phyloP scores from a whole-genome alignment of 2,113 vertebrate genomes.

The Polypterus senegalus region DNA sequence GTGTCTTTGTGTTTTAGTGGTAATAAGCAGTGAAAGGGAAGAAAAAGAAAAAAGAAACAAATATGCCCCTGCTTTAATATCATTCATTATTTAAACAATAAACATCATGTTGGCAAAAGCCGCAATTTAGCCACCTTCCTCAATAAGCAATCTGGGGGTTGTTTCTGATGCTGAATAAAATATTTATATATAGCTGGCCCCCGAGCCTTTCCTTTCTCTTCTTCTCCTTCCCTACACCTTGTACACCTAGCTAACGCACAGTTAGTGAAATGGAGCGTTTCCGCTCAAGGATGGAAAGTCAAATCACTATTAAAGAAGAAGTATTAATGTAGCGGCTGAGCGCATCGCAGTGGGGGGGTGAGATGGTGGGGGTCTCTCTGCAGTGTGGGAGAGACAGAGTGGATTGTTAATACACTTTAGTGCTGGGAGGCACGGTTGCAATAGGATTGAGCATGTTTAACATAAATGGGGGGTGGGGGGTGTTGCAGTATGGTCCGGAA shows the following conservation, averaged over 20 bases:
- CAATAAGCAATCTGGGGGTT: conserved; percentile 38
- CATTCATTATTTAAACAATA: conserved; percentile 22
- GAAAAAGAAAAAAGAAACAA: conserved; percentile 10
- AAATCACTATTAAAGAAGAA: conserved; percentile 52
- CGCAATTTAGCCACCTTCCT: conserved; percentile 27
- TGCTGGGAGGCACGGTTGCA: conserved; percentile 56
- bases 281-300: conserved; percentile 40
- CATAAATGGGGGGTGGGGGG: conserved; percentile 45
- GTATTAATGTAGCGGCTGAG: conserved; percentile 53
- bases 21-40: conserved; percentile 1
- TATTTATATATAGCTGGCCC: conserved; percentile 54
- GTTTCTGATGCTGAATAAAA: conserved; percentile 46
- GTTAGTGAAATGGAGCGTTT: conserved; percentile 47
- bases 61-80: conserved; percentile 15
- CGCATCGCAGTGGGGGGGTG: conserved; percentile 34
- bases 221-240: conserved; percentile 24
- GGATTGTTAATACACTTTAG: conserved; percentile 33
- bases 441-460: conserved; percentile 69
- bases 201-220: conserved; percentile 39
- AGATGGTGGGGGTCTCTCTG: conserved; percentile 36
- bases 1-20: not conserved
- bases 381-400: conserved; percentile 20
- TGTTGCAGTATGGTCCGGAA: conserved; percentile 45
- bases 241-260: conserved; percentile 53
- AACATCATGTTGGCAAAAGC: conserved; percentile 20